A percentile compares a stretch with the other conserved stretches of the same genome.
Conservation (phyloP, 2,888 invertebrate species). For the Hylaea fasciaria region DNA sequence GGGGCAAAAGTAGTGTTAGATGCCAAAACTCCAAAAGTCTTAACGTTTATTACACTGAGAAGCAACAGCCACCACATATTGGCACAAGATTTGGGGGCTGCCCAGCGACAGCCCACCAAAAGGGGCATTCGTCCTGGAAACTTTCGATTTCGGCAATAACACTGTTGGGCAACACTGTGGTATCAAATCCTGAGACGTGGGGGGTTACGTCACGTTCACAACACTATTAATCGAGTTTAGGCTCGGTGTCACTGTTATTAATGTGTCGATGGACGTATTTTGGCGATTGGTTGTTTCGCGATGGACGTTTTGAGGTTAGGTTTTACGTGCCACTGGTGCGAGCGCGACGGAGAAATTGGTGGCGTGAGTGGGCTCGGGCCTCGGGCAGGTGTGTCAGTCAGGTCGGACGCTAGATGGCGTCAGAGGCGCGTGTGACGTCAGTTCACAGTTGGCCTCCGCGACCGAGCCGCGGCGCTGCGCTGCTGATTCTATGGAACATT, state of each 20-base stretch:
- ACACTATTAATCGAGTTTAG: slow-evolving; percentile 58
- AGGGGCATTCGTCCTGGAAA: slow-evolving; percentile 77
- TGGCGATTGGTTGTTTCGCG: slow-evolving; percentile 69
- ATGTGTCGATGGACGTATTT: slow-evolving; percentile 68
- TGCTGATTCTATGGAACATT: slow-evolving; percentile 81
- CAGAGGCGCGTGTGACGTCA: slow-evolving; percentile 65
- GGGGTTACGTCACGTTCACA: slow-evolving; percentile 60
- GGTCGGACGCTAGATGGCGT: slow-evolving; percentile 74
- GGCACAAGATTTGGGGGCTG: slow-evolving; percentile 82
- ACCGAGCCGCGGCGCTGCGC: slow-evolving; percentile 80
- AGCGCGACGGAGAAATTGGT: slow-evolving; percentile 78
- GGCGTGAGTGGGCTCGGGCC: slow-evolving; percentile 61
- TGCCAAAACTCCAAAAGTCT: slow-evolving; percentile 73
- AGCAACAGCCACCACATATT: slow-evolving; percentile 83
- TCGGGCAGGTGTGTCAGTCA: slow-evolving; percentile 67
- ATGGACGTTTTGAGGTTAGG: slow-evolving; percentile 79
- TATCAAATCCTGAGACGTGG: slow-evolving; percentile 51
- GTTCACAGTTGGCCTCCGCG: slow-evolving; percentile 72
- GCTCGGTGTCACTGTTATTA: slow-evolving; percentile 66
- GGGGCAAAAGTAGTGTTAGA: slow-evolving; percentile 63
- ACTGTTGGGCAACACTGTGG: slow-evolving; percentile 67
- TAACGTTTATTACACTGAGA: slow-evolving; percentile 75
- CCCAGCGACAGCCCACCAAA: slow-evolving; percentile 83
- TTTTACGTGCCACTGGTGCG: slow-evolving; percentile 81
- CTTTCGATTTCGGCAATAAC: slow-evolving; percentile 76